Conservation (phyloP, 2,113 vertebrate species). For the Laticauda colubrina region DNA sequence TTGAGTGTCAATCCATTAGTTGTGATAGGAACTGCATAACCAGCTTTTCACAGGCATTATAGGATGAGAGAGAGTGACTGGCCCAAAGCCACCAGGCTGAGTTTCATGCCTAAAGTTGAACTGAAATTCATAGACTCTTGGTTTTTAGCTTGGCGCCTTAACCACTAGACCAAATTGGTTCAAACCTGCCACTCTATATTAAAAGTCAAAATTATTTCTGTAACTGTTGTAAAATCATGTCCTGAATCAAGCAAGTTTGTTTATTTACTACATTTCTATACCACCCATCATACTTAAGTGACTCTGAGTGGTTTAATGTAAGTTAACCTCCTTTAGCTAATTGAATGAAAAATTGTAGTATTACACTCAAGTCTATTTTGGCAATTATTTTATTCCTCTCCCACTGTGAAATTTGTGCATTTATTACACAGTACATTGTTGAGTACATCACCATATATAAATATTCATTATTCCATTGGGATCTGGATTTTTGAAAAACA, state of each 20-base stretch:
- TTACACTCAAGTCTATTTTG: neutral
- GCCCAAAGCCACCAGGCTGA: neutral
- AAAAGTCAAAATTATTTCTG: neutral
- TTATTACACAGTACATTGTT: neutral
- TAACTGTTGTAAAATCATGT: neutral
- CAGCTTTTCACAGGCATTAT: neutral
- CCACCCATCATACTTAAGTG: neutral
- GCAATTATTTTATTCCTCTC: neutral
- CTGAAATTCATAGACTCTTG: neutral
- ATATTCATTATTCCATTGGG: neutral
- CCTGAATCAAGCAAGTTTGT: neutral
- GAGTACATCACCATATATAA: neutral
- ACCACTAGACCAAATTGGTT: neutral
- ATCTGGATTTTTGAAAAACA: neutral
- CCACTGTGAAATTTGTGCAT: neutral
- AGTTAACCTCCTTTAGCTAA: neutral
- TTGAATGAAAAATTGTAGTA: neutral
- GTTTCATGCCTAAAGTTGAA: neutral
- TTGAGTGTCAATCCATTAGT: neutral
- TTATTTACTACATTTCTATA: neutral
- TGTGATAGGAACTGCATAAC: neutral
- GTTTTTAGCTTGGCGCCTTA: neutral
- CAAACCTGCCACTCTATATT: neutral
- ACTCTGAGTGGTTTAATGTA: neutral
- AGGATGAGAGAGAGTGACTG: neutral